These are phyloP conservation scores for Pocillopora meandrina DNA, from an alignment of 92 coral and sea anemone species.

Conservation along the genomic window DNA sequence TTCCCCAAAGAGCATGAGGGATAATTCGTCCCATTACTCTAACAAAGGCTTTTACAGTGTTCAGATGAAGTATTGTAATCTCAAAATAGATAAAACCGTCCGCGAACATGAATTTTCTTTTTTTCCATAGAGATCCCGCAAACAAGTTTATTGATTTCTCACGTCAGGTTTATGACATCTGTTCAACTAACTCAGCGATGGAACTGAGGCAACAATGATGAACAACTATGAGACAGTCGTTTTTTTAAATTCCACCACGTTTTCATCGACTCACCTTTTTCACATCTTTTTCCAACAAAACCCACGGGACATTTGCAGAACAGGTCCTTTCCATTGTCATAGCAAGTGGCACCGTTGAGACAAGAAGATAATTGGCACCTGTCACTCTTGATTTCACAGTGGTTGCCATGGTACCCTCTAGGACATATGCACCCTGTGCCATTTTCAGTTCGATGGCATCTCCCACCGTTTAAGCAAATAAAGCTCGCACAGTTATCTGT, in stretches of 20 bases:
- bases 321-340: slow-evolving; percentile 55
- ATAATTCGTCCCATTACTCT: too few relatives aligned
- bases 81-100: too few relatives aligned
- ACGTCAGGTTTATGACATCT: too few relatives aligned
- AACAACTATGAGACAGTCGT: too few relatives aligned
- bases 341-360: slow-evolving; percentile 69
- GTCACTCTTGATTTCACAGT: slow-evolving; percentile 63
- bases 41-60: too few relatives aligned
- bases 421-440: slow-evolving; percentile 57
- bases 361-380: slow-evolving; percentile 80
- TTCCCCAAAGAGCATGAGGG: too few relatives aligned
- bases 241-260: neutral
- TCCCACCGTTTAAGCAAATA: slow-evolving; percentile 68
- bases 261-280: slow-evolving; percentile 47
- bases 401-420: slow-evolving; percentile 72
- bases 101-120: too few relatives aligned
- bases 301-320: slow-evolving; percentile 77
- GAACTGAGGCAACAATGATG: too few relatives aligned
- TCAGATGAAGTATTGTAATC: too few relatives aligned
- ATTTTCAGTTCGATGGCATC: slow-evolving; percentile 53
- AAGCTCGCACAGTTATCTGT: slow-evolving; percentile 44
- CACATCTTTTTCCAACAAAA: slow-evolving; percentile 64
- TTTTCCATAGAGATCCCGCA: too few relatives aligned
- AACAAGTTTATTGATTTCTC: too few relatives aligned
- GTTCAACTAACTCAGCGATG: too few relatives aligned